These are phyloP conservation scores for Nycticryphes semicollaris DNA, from an alignment of 2,113 vertebrate genomes.

Conservation along the genomic window DNA sequence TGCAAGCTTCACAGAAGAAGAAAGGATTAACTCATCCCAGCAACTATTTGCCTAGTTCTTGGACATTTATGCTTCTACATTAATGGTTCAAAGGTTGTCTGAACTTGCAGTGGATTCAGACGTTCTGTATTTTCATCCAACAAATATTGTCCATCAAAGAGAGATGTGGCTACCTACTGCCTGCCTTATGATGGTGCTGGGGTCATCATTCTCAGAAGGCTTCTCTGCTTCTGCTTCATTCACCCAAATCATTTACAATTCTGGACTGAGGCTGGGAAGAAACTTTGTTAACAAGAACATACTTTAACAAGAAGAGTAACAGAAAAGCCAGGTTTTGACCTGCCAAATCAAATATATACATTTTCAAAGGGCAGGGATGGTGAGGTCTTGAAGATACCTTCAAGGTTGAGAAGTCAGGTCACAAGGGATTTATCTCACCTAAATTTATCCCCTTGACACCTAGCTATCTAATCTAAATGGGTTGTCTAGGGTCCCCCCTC, in stretches of 20 bases:
- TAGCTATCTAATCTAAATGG: not conserved
- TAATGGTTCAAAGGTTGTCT: not conserved
- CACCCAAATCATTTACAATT: not conserved
- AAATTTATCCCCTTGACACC: not conserved
- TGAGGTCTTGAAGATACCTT: not conserved
- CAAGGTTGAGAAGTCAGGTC: not conserved
- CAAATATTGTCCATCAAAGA: not conserved
- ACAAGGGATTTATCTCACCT: not conserved
- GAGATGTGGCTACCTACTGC: not conserved
- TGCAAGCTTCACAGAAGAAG: not conserved
- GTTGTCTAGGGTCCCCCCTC: not conserved
- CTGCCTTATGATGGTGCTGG: not conserved
- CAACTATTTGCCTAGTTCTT: slow-evolving; percentile 25
- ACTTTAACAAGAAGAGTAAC: not conserved
- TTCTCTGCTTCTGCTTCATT: not conserved
- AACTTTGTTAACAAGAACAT: not conserved
- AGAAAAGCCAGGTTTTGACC: not conserved
- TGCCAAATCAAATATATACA: not conserved
- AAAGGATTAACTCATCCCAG: slow-evolving; percentile 28
- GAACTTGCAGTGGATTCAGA: slow-evolving; percentile 12
- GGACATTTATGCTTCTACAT: not conserved
- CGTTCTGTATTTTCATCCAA: not conserved
- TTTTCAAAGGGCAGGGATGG: not conserved
- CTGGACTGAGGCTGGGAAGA: not conserved
- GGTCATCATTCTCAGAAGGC: not conserved